Evolutionary conservation across 2,797 vertebrate genomes (phyloP), one percentile per base, ranked within the genome.

Genomic region (Podargus strigoides): DNA sequence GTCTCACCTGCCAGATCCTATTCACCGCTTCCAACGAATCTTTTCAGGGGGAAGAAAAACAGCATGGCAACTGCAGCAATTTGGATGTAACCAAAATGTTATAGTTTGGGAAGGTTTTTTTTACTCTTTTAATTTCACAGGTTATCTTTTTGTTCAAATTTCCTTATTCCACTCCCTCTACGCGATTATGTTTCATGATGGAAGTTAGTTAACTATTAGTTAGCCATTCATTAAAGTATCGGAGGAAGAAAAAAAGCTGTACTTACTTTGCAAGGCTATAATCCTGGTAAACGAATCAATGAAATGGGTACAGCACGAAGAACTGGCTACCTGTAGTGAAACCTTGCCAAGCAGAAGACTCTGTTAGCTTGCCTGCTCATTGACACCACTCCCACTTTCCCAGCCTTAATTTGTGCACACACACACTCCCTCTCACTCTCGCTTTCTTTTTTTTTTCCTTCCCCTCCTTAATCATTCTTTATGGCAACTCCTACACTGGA

Each of bases 181-280:
- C 1, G 0, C 3, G 4, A 73, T 32, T 26, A 18, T 4, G 2
- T 47, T 80, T 79, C 67, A 50, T 6, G 23, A 32, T 4, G 0
- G 13, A 90, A 23, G 63, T 30, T 47, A 55, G 15, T 46, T 83
- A 84, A 63, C 50, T 76, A 36, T 58, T 67, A 66, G 32, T 69
- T 76, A 22, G 7, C 63, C 34, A 53, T 47, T 55, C 69, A 67
- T n/a, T 44, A 67, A 89, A 79, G 58, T 58, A 89, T 26, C 44
- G n/a, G 81, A 76, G 39, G 24, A 72, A 75, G 16, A 64, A 80
- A 89, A 93, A 75, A 64, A 62, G 15, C 22, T 69, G 21, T 46
- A 96, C 98, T 98, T 95, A 98, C 98, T 98, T 97, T 92, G 74
- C 84, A 93, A 87, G 47, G 73, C 47, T 93, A 52, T 39, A 90